These are phyloP conservation scores for Crematogaster levior DNA, from an alignment of 2,888 invertebrate species.

Conservation along the genomic window DNA sequence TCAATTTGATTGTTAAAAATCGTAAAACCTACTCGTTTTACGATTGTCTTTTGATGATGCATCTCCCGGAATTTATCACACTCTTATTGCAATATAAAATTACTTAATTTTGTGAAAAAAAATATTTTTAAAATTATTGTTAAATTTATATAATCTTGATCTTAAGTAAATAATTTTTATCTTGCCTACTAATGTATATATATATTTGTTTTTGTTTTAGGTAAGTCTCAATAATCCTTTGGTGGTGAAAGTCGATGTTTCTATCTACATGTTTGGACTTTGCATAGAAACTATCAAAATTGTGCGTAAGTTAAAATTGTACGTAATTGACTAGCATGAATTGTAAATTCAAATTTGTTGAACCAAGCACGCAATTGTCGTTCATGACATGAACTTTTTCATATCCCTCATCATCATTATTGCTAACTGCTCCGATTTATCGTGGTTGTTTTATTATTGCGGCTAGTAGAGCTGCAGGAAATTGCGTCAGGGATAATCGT, in stretches of 20 bases:
- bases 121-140: too few relatives aligned
- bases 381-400: not conserved
- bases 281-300: constrained; percentile 16
- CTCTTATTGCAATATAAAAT: too few relatives aligned
- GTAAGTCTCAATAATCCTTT: constrained; percentile 58
- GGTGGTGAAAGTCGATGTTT: not conserved
- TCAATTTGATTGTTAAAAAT: constrained; percentile 63
- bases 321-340: constrained; percentile 15
- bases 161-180: constrained; percentile 3
- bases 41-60: too few relatives aligned
- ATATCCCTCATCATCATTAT: constrained; percentile 24
- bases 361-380: not conserved
- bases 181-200: constrained; percentile 44
- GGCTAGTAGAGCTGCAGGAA: constrained; percentile 34
- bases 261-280: constrained; percentile 29
- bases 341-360: constrained; percentile 42
- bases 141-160: not conserved
- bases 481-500: constrained; percentile 48
- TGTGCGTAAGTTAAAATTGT: constrained; percentile 57
- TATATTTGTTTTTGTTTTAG: constrained; percentile 64
- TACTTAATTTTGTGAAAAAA: too few relatives aligned
- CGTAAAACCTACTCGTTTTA: too few relatives aligned
- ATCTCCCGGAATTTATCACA: too few relatives aligned
- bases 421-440: constrained; percentile 37
- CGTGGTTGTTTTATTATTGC: constrained; percentile 33